Evolutionary conservation across 2,797 vertebrate species (phyloP).

Genomic region (Serranus cabrilla): DNA sequence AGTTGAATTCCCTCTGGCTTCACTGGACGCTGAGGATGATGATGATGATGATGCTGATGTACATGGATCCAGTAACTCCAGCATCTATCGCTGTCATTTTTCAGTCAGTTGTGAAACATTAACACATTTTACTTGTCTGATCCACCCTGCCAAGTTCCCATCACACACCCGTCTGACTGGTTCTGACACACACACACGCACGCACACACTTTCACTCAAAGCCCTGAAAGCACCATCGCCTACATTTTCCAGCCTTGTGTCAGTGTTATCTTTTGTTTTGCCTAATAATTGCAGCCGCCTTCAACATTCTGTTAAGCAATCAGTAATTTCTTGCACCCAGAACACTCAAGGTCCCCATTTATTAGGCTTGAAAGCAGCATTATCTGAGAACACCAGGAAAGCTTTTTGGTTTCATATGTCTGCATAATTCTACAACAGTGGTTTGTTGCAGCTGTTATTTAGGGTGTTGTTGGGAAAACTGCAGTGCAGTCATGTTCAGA

Average conservation of each 20-base stretch:
- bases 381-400: background rate
- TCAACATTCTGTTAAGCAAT: constrained; percentile 1
- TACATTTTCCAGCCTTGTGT: background rate
- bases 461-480: constrained; percentile 34
- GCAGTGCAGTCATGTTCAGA: constrained; percentile 52
- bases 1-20: background rate
- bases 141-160: constrained; percentile 16
- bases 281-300: background rate
- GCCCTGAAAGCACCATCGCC: background rate
- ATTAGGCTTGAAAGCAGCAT: background rate
- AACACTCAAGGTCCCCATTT: background rate
- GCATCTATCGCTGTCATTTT: background rate
- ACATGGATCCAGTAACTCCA: background rate
- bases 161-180: constrained; percentile 14
- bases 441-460: background rate
- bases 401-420: background rate
- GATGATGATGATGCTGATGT: background rate
- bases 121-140: background rate
- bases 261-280: background rate
- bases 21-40: background rate
- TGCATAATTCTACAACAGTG: background rate
- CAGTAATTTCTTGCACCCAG: background rate
- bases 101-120: constrained; percentile 25
- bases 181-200: constrained; percentile 7
- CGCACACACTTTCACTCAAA: background rate